Base-by-base conservation (phyloP, 2,888 invertebrate species). In the Syrphus vitripennis region DNA sequence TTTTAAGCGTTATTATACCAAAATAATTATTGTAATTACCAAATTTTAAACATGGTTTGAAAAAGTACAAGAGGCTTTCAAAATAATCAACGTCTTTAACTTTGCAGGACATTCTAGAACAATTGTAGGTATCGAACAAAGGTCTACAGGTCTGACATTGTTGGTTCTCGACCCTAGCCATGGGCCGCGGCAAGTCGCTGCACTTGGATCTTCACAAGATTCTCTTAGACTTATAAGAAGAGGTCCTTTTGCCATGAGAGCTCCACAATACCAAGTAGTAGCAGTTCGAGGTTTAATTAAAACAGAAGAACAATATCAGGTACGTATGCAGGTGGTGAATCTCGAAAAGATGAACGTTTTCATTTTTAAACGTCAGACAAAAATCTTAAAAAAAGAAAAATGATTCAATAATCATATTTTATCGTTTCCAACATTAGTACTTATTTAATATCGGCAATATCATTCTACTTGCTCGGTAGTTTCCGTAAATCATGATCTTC, bases 81-180 rank as follows among this genome's bases (percentile, higher is more conserved):
- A 34, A 40, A 16, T 40, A 3, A 16, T 16, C 40, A 40, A 6
- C 7, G 29, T 55, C n/a, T 21, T 70, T 16, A 63, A 26, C 40
- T 75, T 67, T 88, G 88, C 91, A 97, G 97, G 97, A 89, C 98
- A 98, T 91, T 97, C 97, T 88, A 94, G 97, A 89, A 97, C 97
- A 53, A 97, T 98, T 91, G 95, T 98, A 92, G 98, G 98, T 1
- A 95, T 97, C 63, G 98, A 98, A 91, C 95, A 95, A 89, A 94
- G 96, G 87, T 93, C 94, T 88, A 95, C 95, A 89, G 95, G 95
- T 78, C 92, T 95, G 88, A 94, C 94, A 21, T 93, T 98, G 80
- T 92, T 98, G 87, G 95, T 98, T 31, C 93, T 98, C 87, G 98
- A 98, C 92, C 98, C 98, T 1, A 97, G 97, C 89, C 97, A 97